Conservation (phyloP, 2,888 invertebrate species). For the Deroplatys truncata region DNA sequence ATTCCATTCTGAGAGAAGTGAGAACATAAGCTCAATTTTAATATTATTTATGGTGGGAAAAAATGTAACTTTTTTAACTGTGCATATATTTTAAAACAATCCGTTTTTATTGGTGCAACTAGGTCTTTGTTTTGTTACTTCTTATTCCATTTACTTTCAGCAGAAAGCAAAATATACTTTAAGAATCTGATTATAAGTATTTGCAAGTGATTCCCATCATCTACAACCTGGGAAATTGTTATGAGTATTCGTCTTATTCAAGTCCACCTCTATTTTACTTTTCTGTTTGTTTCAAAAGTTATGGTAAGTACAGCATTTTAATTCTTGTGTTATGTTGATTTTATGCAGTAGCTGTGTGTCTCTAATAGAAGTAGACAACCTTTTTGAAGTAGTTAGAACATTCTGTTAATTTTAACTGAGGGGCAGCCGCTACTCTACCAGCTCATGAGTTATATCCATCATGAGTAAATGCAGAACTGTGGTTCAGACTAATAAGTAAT, state of each 20-base stretch:
- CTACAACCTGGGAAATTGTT: not conserved
- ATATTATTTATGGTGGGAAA: not conserved
- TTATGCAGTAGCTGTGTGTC: not conserved
- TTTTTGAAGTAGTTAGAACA: not conserved
- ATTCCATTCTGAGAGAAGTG: not conserved
- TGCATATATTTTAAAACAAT: not conserved
- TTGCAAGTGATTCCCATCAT: not conserved
- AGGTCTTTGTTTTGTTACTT: slow-evolving; percentile 1
- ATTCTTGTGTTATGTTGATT: not conserved
- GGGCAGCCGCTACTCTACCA: not conserved
- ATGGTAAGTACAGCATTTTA: not conserved
- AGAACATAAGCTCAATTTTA: not conserved
- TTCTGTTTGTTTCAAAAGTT: not conserved
- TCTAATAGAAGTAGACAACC: not conserved
- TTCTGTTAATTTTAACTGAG: not conserved
- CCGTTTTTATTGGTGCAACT: slow-evolving; percentile 27
- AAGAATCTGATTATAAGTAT: not conserved
- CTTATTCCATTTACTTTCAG: not conserved
- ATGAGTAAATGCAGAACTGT: not conserved
- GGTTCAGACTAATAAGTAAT: not conserved
- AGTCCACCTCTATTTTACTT: not conserved
- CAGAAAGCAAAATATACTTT: not conserved
- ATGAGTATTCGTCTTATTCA: not conserved
- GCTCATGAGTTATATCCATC: not conserved
- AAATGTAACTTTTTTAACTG: not conserved